Base-by-base conservation (phyloP, 1,140 invertebrate genomes). In the Streblospio benedicti region DNA sequence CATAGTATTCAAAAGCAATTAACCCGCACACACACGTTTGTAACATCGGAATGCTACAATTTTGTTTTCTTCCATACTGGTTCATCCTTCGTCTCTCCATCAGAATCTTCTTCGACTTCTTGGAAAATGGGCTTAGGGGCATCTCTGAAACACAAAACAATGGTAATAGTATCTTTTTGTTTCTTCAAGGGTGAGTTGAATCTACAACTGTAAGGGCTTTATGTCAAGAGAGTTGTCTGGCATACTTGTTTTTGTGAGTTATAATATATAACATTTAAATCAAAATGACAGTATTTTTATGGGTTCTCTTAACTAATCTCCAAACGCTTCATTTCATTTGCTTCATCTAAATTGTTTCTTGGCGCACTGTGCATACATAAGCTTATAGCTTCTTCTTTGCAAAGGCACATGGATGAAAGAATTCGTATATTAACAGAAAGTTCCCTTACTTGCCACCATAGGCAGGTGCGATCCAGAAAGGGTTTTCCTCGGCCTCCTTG, bases 401-500 rank as follows among this genome's bases (percentile, higher is more conserved):
- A 25, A 9, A 9, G 12, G 9, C 6, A 54, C 14, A 6, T 16
- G n/a, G 35, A 43, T 28, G 16, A 20, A 57, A 54, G n/a, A 57
- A 18, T 52, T 54, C 20, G 16, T 16, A 57, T 54, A 33, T n/a
- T 56, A 52, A 16, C 6, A n/a, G n/a, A 54, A 41, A 23, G 6
- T n/a, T 12, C 12, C 14, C 16, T 9, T 54, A n/a, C 54, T 57
- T 56, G n/a, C n/a, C 16, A 20, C 12, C 23, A 20, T 78, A 75
- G 35, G 78, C 72, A 57, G 71, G 68, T 56, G 71, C 68, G 38
- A 75, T 65, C 91, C 92, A 97, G 72, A 93, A 95, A 0, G 96
- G 96, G 83, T 99, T 93, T 74, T 97, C 90, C 51, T 85, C 93
- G 0, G 96, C 95, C 30, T 94, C 93, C 75, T 98, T 93, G 0